phyloP scores from a whole-genome alignment of 2,888 invertebrate species.

The Ischnus inquisitorius region DNA sequence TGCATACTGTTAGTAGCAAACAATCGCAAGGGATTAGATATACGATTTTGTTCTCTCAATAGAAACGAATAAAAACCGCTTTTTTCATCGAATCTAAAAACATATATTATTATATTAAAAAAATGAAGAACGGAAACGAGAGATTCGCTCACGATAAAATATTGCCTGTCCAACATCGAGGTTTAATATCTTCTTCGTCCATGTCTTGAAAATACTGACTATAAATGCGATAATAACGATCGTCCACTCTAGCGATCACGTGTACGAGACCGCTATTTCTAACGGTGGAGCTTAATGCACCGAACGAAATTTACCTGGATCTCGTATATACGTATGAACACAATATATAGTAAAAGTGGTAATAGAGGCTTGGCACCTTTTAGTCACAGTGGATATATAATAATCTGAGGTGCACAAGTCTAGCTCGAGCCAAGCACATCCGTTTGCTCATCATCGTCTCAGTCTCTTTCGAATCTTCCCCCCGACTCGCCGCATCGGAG shows the following conservation, averaged over 20 bases:
- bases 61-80: too few relatives aligned
- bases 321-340: constrained; percentile 24
- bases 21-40: too few relatives aligned
- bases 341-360: constrained; percentile 23
- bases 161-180: not conserved
- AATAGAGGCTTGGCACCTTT: constrained; percentile 9
- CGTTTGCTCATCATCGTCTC: not conserved
- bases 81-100: too few relatives aligned
- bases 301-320: constrained; percentile 52
- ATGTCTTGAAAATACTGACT: not conserved
- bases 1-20: too few relatives aligned
- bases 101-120: too few relatives aligned
- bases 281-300: constrained; percentile 58
- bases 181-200: not conserved
- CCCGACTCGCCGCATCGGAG: not conserved
- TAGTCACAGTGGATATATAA: not conserved
- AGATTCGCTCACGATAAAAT: not conserved
- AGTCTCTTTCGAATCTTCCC: not conserved
- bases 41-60: too few relatives aligned
- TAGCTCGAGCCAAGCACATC: not conserved
- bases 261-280: constrained; percentile 52
- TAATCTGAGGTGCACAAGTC: not conserved
- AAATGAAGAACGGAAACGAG: too few relatives aligned
- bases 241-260: constrained; percentile 8
- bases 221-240: constrained; percentile 37